A percentile compares a stretch with the other conserved stretches of the same genome.
Evolutionary conservation across 2,888 invertebrate genomes (phyloP).

Genomic region (Pterostichus madidus): DNA sequence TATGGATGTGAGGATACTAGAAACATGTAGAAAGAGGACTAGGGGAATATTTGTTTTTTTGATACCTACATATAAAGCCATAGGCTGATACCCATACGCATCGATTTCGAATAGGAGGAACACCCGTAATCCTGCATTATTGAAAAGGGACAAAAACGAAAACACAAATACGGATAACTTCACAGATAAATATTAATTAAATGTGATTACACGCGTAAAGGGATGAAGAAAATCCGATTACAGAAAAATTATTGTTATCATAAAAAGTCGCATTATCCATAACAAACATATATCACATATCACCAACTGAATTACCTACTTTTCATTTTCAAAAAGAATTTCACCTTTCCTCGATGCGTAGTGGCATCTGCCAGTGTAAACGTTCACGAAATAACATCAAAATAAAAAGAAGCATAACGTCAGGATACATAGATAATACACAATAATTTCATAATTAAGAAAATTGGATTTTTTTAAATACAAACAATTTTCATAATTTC

Average conservation of each 20-base stretch:
- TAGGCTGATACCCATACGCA: conserved; percentile 30
- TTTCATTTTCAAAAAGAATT: not conserved
- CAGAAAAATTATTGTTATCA: conserved; percentile 43
- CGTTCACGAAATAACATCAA: no score
- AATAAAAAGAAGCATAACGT: no score
- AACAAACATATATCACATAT: not conserved
- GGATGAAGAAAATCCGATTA: conserved; percentile 57
- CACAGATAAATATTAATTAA: conserved; percentile 58
- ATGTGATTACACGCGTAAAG: conserved; percentile 57
- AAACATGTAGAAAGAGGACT: not conserved
- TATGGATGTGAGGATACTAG: conserved; percentile 11
- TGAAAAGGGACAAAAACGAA: conserved; percentile 60
- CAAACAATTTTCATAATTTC: no score
- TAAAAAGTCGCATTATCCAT: conserved; percentile 46
- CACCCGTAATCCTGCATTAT: conserved; percentile 59
- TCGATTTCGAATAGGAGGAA: conserved; percentile 43
- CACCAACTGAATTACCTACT: conserved; percentile 15
- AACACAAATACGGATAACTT: conserved; percentile 53
- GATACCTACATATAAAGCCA: conserved; percentile 5
- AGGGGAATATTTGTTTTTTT: conserved; percentile 25
- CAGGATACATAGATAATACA: no score
- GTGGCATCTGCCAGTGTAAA: no score
- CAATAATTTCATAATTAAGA: no score
- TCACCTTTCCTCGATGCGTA: no score
- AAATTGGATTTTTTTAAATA: no score